Base-by-base conservation (phyloP, 2,113 vertebrate species). In the Hippocampus zosterae region DNA sequence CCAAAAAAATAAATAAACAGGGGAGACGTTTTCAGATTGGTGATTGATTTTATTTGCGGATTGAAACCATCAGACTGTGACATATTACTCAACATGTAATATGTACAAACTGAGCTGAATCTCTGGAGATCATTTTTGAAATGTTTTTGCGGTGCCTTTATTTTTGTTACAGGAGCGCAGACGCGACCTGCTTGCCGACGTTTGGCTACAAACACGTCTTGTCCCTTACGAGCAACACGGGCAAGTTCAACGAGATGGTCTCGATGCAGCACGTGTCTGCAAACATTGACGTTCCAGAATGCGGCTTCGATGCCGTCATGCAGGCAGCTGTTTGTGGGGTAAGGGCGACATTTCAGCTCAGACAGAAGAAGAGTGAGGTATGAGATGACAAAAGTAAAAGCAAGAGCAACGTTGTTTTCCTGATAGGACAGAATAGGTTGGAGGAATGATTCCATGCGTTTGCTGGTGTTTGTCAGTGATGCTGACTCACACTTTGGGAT, bases 301-400 rank as follows among this genome's bases (percentile, higher is more conserved):
- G 95, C 42, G 97, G 97, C 79, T 99, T 99, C 16, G 97, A 99
- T 69, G 97, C 96, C 68, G 91, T 99, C 76, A 96, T 99, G 96
- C 97, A 99, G 88, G 96, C 94, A 64, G 92, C 95, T 29, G 97
- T 99, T 76, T 99, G 97, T 81, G 96, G 96, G 95, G 97, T 99
- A 92, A 84, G 81, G 16, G 42, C 60, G 8, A 40, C 62, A 8
- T 63, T 42, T 23, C 21, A 41, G 21, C 10, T 12, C 18, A 5
- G 16, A 61, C 11, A 15, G 11, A 44, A 44, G 10, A 18, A 8
- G 5, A 6, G 27, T 33, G 6, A 25, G 23, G 15, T 27, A 7
- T 27, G 11, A 5, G 55, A 13, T 25, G 1, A 9, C 23, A 13
- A 21, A 62, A 21, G 29, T 40, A 15, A 61, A 37, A 37, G 33